These are phyloP conservation scores for Sebastes schlegelii DNA, from an alignment of 2,113 vertebrate species.

Conservation along the genomic window DNA sequence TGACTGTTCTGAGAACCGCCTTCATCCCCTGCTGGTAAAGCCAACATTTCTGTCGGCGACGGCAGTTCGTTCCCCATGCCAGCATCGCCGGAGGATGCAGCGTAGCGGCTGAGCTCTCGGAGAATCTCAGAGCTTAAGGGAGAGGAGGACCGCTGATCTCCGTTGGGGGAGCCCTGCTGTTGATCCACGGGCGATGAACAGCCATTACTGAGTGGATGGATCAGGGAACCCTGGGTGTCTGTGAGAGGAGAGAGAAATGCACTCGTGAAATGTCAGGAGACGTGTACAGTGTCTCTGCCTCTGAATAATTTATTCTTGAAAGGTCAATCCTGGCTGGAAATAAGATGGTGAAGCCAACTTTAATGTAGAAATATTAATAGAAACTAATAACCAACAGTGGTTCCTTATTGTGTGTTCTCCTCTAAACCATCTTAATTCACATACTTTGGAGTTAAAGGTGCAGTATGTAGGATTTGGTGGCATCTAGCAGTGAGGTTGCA, in stretches of 20 bases:
- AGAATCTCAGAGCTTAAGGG: conserved; percentile 93
- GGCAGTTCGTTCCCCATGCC: conserved; percentile 75
- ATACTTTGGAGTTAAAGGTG: neutral
- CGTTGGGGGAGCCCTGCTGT: conserved; percentile 84
- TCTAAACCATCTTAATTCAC: neutral
- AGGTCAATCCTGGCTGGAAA: conserved; percentile 5
- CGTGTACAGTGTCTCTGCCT: neutral
- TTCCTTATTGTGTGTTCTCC: neutral
- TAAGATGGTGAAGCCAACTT: neutral
- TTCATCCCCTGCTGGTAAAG: conserved; percentile 42
- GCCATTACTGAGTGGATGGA: conserved; percentile 88
- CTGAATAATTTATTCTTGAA: conserved; percentile 4
- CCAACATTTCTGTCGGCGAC: conserved; percentile 55
- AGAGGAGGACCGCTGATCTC: conserved; percentile 87
- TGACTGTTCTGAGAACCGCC: conserved; percentile 72
- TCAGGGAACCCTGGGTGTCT: conserved; percentile 86
- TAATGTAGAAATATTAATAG: neutral
- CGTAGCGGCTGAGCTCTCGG: conserved; percentile 92
- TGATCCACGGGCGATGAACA: conserved; percentile 87
- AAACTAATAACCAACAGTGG: neutral
- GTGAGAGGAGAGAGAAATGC: conserved; percentile 24
- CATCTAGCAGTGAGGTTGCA: too few species aligned
- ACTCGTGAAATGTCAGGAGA: conserved; percentile 8
- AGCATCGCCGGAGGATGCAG: conserved; percentile 82
- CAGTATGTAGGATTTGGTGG: too few species aligned